phyloP scores from a whole-genome alignment of 2,888 invertebrate species.

The Pyrrhosoma nymphula region DNA sequence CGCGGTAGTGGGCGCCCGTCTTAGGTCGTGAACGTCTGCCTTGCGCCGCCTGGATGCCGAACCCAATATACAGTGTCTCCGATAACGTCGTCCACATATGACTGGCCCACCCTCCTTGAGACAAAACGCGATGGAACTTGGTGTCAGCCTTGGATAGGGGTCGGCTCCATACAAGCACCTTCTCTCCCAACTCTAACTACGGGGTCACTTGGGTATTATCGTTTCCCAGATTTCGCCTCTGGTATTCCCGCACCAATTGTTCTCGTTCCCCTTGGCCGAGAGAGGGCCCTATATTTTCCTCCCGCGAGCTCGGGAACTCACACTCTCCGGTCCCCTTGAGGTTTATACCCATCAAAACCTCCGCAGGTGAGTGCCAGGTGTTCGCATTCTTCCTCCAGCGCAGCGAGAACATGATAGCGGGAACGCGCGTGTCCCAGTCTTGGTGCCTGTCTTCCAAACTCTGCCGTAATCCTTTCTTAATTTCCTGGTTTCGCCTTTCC shows the following conservation, averaged over 20 bases:
- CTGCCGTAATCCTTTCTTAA: conserved; percentile 72
- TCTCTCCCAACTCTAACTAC: too few species aligned
- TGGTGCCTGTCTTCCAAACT: conserved; percentile 40
- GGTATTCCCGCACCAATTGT: background rate
- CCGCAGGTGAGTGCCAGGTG: conserved; percentile 64
- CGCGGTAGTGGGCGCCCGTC: background rate
- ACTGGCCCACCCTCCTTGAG: background rate
- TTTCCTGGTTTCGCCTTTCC: conserved; percentile 72
- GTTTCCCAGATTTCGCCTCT: too few species aligned
- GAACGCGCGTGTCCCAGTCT: conserved; percentile 15
- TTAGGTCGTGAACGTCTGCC: background rate
- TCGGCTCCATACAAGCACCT: too few species aligned
- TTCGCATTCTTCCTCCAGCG: conserved; percentile 63
- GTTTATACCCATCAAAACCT: conserved; percentile 53
- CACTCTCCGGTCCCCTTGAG: conserved; percentile 64
- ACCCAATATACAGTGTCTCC: too few species aligned
- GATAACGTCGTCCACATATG: background rate
- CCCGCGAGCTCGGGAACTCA: background rate
- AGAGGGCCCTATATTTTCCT: too few species aligned
- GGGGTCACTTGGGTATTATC: too few species aligned
- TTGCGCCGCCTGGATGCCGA: background rate
- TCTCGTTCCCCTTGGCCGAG: background rate
- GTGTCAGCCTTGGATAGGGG: too few species aligned
- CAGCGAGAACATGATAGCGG: conserved; percentile 63
- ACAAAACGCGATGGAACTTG: background rate